Conservation (phyloP, 92 coral and sea anemone genomes). For the Montipora capitata region DNA sequence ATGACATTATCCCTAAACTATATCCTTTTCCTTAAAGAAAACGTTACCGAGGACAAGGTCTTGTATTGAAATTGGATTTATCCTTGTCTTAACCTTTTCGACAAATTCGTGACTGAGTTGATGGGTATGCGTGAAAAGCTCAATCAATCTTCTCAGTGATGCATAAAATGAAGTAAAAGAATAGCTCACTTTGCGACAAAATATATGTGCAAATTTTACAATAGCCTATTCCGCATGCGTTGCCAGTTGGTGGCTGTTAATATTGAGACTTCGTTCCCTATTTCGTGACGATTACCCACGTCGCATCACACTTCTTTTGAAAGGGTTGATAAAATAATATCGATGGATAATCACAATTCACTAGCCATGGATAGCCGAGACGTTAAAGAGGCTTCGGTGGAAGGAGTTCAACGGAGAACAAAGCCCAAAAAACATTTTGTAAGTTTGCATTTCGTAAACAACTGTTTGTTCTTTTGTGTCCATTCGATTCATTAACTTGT, state of each 20-base stretch:
- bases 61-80: too few species aligned
- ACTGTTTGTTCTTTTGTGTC: not conserved
- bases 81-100: not conserved
- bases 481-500: too few species aligned
- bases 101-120: not conserved
- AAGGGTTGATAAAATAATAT: not conserved
- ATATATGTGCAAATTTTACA: not conserved
- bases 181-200: not conserved
- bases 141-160: not conserved
- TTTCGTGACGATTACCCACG: not conserved
- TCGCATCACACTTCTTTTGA: not conserved
- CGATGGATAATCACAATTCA: slow-evolving; percentile 1
- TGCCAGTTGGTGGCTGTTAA: not conserved
- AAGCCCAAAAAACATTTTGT: slow-evolving; percentile 85
- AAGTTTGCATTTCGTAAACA: slow-evolving; percentile 34
- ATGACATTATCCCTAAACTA: too few species aligned
- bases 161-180: slow-evolving; percentile 19
- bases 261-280: not conserved
- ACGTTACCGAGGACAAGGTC: too few species aligned
- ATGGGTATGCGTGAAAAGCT: not conserved
- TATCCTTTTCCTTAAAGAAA: too few species aligned
- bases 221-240: slow-evolving; percentile 17
- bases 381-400: slow-evolving; percentile 84
- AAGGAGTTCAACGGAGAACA: slow-evolving; percentile 76
- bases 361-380: slow-evolving; percentile 25